Percentiles rank a stretch among this genome's conserved stretches.
phyloP scores from a whole-genome alignment of 1,140 invertebrate species.

The Hirudo medicinalis region DNA sequence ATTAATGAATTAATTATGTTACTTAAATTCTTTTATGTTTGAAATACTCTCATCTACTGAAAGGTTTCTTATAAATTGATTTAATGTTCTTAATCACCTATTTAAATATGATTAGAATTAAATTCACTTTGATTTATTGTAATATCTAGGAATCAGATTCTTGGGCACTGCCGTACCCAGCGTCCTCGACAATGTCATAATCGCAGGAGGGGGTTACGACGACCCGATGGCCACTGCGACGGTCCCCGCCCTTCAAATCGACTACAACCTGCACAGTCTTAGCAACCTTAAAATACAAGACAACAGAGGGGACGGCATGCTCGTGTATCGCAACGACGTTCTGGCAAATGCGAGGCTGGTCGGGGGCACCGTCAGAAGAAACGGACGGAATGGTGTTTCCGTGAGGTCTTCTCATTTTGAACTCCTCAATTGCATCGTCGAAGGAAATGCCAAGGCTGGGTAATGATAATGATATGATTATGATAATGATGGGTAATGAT shows the following conservation, averaged over 20 bases:
- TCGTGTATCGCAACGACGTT: conserved; percentile 75
- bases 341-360: conserved; percentile 22
- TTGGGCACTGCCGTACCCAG: conserved; percentile 28
- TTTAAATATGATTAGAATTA: too few relatives aligned
- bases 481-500: too few relatives aligned
- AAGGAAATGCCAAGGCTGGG: conserved; percentile 66
- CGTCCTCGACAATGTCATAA: conserved; percentile 28
- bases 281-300: conserved; percentile 53
- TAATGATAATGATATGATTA: too few relatives aligned
- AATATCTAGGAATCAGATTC: conserved; percentile 31
- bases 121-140: neutral
- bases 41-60: too few relatives aligned
- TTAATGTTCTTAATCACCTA: too few relatives aligned
- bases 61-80: too few relatives aligned
- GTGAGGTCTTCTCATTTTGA: conserved; percentile 30
- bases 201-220: conserved; percentile 61
- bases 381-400: conserved; percentile 32
- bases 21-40: too few relatives aligned
- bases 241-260: conserved; percentile 80
- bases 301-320: conserved; percentile 52
- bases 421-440: conserved; percentile 29
- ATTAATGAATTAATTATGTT: too few relatives aligned
- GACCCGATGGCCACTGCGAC: conserved; percentile 81
- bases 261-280: conserved; percentile 81
- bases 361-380: conserved; percentile 26